Base-by-base conservation (phyloP, 2,888 invertebrate genomes). In the Urechis unicinctus region DNA sequence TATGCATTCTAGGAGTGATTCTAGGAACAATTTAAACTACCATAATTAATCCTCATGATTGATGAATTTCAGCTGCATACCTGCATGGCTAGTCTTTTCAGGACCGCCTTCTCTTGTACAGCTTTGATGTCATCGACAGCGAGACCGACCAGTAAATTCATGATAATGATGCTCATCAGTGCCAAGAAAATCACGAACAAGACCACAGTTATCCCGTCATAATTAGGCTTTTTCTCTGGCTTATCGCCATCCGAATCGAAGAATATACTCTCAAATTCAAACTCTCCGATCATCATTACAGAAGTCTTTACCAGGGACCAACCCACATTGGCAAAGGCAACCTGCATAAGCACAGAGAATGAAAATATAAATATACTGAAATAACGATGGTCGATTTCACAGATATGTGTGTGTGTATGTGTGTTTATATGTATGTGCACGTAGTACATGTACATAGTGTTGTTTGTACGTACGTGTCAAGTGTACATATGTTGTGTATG, bases 41-140 rank as follows among this genome's bases (percentile, higher is more conserved):
- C n/a, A n/a, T n/a, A n/a, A n/a, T n/a, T n/a, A n/a, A n/a, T n/a
- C n/a, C n/a, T n/a, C n/a, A n/a, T n/a, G n/a, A n/a, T n/a, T n/a
- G n/a, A 28, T 6, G 45, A 45, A 17, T 6, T 21, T 21, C 36
- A 13, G 36, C n/a, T n/a, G 49, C 53, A 9, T 53, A 69, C 75
- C 70, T 75, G 73, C 75, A 76, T 75, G 55, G 73, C 74, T 63
- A 74, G 66, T 49, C 75, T 68, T 60, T 76, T 78, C 17, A 82
- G 70, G 13, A 75, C 78, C 22, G 82, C 81, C 61, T 80, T 75
- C 48, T 80, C 80, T 63, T 81, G 81, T 21, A 82, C 81, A 44
- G 75, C 77, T 61, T 81, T 81, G 62, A 82, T 81, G 68, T 82
- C 81, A 65, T 81, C 81, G 31, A 82, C 81, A 58, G 82, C 81